phyloP scores from a whole-genome alignment of 2,113 vertebrate species.

The Mormyrus lacerda region DNA sequence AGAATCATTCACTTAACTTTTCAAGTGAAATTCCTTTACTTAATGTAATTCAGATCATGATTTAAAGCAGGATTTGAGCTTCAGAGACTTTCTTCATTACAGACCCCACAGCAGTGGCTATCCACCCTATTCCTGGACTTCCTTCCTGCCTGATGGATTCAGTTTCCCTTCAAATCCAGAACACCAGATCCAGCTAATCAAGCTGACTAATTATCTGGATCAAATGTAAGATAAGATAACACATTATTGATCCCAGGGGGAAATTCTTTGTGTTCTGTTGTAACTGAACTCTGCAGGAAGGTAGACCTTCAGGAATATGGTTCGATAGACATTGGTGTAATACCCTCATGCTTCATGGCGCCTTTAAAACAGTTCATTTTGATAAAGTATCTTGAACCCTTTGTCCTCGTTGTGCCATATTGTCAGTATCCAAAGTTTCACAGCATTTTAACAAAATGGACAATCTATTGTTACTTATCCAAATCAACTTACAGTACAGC shows the following conservation, averaged over 20 bases:
- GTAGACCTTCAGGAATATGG: background rate
- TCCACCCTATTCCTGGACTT: background rate
- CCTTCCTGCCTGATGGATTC: background rate
- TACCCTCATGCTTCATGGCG: background rate
- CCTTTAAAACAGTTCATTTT: background rate
- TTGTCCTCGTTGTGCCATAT: background rate
- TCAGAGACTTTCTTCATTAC: background rate
- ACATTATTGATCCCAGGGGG: background rate
- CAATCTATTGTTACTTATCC: background rate
- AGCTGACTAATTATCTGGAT: background rate
- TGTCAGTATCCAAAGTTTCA: background rate
- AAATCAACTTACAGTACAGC: background rate
- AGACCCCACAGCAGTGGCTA: background rate
- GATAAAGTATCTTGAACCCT: background rate
- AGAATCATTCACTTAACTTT: background rate
- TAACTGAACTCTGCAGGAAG: background rate
- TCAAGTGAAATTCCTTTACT: background rate
- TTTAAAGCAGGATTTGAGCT: background rate
- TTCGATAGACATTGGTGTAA: background rate
- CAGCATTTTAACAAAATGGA: background rate
- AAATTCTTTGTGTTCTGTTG: background rate
- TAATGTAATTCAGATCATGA: background rate
- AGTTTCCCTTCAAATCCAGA: background rate
- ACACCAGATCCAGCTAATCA: background rate
- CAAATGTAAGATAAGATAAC: background rate